A percentile compares a stretch with the other conserved stretches of the same genome.
Conservation (phyloP, 1,140 invertebrate genomes). For the Teleopsis dalmanni region DNA sequence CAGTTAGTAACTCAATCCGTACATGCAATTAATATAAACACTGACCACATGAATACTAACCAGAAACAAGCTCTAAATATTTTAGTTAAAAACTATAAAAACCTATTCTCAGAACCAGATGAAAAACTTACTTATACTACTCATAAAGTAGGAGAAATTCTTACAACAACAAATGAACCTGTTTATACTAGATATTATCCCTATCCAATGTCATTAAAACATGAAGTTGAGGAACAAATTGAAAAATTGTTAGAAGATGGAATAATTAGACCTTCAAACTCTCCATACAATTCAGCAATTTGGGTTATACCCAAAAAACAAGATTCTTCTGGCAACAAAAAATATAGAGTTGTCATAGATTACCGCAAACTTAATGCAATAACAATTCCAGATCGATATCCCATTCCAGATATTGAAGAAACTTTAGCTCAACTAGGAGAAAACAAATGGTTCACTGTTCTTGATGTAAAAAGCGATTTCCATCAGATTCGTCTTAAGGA, state of each 20-base stretch:
- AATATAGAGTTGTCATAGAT: constrained; percentile 36
- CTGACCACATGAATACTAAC: not conserved
- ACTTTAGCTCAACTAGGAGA: constrained; percentile 43
- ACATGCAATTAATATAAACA: constrained; percentile 13
- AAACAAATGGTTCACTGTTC: constrained; percentile 39
- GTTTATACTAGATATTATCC: constrained; percentile 18
- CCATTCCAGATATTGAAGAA: constrained; percentile 47
- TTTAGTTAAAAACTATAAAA: constrained; percentile 1
- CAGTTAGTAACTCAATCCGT: constrained; percentile 3
- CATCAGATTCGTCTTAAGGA: constrained; percentile 42
- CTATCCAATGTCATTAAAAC: constrained; percentile 15
- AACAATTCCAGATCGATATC: constrained; percentile 45
- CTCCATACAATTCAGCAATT: constrained; percentile 18
- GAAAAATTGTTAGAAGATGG: constrained; percentile 15
- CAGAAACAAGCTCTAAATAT: constrained; percentile 1
- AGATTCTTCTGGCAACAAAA: constrained; percentile 22
- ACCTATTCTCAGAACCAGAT: constrained; percentile 14
- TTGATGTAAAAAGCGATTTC: constrained; percentile 47
- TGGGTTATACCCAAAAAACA: constrained; percentile 15
- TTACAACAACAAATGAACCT: constrained; percentile 12
- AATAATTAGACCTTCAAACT: constrained; percentile 18
- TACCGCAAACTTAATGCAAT: constrained; percentile 33
- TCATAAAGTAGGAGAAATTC: constrained; percentile 15
- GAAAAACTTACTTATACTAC: constrained; percentile 16
- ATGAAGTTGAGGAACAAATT: constrained; percentile 13